A percentile compares a stretch with the other conserved stretches of the same genome.
phyloP scores from a whole-genome alignment of 2,797 vertebrate genomes.

The Crenuchus spilurus region DNA sequence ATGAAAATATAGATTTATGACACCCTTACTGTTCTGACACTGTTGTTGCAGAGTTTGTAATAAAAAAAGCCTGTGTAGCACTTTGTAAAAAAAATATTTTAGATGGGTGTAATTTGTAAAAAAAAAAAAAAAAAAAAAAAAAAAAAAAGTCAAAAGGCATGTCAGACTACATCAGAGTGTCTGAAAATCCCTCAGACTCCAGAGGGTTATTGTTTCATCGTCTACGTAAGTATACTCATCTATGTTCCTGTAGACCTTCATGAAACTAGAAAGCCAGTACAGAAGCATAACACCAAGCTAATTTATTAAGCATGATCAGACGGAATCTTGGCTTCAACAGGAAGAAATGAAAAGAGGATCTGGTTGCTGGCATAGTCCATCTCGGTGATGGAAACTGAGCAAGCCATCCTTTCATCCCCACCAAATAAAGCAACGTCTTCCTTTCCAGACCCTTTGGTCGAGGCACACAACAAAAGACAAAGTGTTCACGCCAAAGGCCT shows the following conservation, averaged over 20 bases:
- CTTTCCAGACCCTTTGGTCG: conserved; percentile 19
- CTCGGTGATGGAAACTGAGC: conserved; percentile 8
- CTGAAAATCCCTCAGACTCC: too few species aligned
- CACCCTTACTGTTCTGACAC: too few species aligned
- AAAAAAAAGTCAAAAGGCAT: too few species aligned
- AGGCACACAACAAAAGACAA: conserved; percentile 40
- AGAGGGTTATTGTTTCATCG: too few species aligned
- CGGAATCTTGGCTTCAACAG: conserved; percentile 22
- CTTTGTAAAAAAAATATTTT: too few species aligned
- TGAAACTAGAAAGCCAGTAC: not conserved
- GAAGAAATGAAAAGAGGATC: conserved; percentile 25
- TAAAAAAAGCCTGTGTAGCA: too few species aligned
- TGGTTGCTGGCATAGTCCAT: conserved; percentile 2
- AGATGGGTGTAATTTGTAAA: too few species aligned
- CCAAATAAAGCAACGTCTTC: conserved; percentile 7
- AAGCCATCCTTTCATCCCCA: conserved; percentile 16
- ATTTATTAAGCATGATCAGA: conserved; percentile 31
- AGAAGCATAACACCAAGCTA: not conserved
- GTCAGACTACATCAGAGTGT: too few species aligned
- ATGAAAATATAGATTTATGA: too few species aligned
- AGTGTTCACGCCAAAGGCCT: conserved; percentile 13
- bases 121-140: too few species aligned
- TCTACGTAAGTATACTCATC: too few species aligned
- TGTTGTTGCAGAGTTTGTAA: too few species aligned
- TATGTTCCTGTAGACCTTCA: not conserved